phyloP scores from a whole-genome alignment of 2,113 vertebrate genomes.

The Oreocharis arfaki region DNA sequence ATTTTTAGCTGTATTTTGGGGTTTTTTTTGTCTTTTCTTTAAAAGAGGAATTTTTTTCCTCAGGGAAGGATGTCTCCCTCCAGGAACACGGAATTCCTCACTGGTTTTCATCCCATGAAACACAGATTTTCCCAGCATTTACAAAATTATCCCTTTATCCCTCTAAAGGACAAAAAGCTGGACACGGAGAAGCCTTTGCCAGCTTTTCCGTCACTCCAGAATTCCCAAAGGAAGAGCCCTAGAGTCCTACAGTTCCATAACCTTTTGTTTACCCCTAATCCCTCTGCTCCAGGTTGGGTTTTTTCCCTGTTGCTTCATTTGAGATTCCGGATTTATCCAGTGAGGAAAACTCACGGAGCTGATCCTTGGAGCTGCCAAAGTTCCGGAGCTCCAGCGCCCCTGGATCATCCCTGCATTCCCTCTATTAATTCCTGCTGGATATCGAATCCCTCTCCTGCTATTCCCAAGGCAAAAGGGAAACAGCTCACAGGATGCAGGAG shows the following conservation, averaged over 20 bases:
- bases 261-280: background rate
- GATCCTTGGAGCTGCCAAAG: background rate
- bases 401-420: background rate
- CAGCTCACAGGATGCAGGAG: background rate
- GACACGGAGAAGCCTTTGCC: background rate
- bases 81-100: background rate
- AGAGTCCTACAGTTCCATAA: background rate
- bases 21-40: background rate
- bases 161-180: background rate
- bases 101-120: accelerated
- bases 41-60: background rate
- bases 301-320: accelerated
- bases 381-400: accelerated
- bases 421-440: background rate
- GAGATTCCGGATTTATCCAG: background rate
- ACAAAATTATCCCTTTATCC: background rate
- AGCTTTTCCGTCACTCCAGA: background rate
- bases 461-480: background rate
- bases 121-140: background rate
- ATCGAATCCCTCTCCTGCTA: background rate
- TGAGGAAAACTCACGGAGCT: background rate
- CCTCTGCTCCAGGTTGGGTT: accelerated
- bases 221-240: background rate
- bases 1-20: no score
- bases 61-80: background rate